Evolutionary conservation across 2,888 invertebrate species (phyloP).

Genomic region (Gandaritis pyraliata): DNA sequence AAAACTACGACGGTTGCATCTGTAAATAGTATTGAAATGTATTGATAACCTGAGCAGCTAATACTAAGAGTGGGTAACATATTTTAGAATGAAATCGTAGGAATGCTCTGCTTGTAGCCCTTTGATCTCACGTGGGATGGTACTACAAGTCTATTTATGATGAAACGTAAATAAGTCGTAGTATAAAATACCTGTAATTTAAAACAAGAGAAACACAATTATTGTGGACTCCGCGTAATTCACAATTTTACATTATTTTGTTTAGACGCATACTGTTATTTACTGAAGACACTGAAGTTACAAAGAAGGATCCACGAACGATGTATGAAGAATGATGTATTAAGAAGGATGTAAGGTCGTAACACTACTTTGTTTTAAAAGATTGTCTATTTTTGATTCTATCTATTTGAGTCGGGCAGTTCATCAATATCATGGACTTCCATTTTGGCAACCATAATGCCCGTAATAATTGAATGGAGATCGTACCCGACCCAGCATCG

Average conservation of each 20-base stretch:
- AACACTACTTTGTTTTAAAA: too few relatives aligned
- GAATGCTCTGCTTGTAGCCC: not conserved
- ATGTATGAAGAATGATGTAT: too few relatives aligned
- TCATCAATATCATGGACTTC: constrained; percentile 20
- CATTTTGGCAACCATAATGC: constrained; percentile 13
- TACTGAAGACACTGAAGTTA: too few relatives aligned
- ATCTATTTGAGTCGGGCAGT: too few relatives aligned
- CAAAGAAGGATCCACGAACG: too few relatives aligned
- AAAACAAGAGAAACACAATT: not conserved
- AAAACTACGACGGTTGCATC: too few relatives aligned
- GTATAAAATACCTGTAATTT: not conserved
- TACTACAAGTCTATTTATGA: not conserved
- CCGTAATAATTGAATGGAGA: constrained; percentile 18
- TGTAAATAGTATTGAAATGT: not conserved
- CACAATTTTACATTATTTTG: too few relatives aligned
- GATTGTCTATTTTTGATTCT: too few relatives aligned
- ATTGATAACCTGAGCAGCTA: not conserved
- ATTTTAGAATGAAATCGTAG: constrained; percentile 1
- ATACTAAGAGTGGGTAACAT: not conserved
- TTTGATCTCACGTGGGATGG: constrained; percentile 5
- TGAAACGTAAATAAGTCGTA: constrained; percentile 1
- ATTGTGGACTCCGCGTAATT: too few relatives aligned
- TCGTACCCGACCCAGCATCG: constrained; percentile 28
- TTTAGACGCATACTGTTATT: too few relatives aligned
- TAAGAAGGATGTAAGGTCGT: too few relatives aligned